Percentiles rank a stretch among this genome's conserved stretches.
phyloP scores from a whole-genome alignment of 2,888 invertebrate genomes.

The Sabatieria punctata region DNA sequence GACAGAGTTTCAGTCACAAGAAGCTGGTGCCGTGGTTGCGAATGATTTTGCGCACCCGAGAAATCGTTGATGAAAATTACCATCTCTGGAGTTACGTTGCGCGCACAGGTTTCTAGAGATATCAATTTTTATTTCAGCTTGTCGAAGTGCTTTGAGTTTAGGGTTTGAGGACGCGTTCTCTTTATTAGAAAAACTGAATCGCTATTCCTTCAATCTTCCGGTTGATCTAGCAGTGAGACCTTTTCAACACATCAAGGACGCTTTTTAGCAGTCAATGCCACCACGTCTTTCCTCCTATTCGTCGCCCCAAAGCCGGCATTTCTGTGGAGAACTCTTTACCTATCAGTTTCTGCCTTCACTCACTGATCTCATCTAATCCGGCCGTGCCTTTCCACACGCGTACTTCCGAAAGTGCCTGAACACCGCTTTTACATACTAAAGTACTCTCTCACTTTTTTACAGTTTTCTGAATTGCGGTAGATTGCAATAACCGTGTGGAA shows the following conservation, averaged over 20 bases:
- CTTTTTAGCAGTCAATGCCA: no score
- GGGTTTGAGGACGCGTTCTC: slow-evolving; percentile 88
- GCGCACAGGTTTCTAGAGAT: slow-evolving; percentile 62
- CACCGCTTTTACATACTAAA: no score
- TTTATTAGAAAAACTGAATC: slow-evolving; percentile 66
- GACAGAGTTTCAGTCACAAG: slow-evolving; percentile 54
- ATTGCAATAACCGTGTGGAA: no score
- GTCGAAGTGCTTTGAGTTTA: slow-evolving; percentile 27
- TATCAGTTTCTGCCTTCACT: no score
- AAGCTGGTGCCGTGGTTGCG: slow-evolving; percentile 85
- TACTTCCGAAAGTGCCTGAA: no score
- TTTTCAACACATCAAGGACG: slow-evolving; percentile 92
- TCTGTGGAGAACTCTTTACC: no score
- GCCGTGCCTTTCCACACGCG: no score
- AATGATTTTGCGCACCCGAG: slow-evolving; percentile 63
- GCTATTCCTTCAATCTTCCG: slow-evolving; percentile 74
- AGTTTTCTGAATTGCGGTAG: no score
- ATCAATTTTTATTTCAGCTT: neutral
- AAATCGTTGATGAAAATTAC: slow-evolving; percentile 39
- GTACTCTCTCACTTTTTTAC: no score
- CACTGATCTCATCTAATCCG: no score
- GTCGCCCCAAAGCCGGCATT: no score
- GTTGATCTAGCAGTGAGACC: slow-evolving; percentile 89
- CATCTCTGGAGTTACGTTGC: slow-evolving; percentile 73
- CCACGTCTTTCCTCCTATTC: no score